phyloP scores from a whole-genome alignment of 2,113 vertebrate species.

The Cnemophilus loriae region DNA sequence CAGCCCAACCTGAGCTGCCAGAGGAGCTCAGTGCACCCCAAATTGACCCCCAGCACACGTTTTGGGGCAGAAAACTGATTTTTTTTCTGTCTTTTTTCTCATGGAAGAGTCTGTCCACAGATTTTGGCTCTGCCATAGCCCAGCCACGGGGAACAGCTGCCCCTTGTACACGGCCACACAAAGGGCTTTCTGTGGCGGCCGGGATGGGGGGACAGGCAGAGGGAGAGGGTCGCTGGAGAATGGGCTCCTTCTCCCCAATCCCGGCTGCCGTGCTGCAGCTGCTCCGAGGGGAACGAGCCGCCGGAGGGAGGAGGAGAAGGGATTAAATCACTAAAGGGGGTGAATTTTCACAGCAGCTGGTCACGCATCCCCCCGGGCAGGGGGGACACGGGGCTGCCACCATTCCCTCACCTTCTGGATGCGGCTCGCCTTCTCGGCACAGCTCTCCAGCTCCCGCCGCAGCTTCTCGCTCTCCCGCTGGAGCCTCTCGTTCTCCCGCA shows the following conservation, averaged over 20 bases:
- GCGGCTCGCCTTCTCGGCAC: slow-evolving; percentile 77
- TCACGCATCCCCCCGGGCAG: background rate
- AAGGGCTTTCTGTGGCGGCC: slow-evolving; percentile 72
- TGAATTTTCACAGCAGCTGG: slow-evolving; percentile 46
- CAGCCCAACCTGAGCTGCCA: background rate
- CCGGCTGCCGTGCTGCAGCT: slow-evolving; percentile 46
- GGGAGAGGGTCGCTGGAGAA: slow-evolving; percentile 50
- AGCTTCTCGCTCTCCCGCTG: slow-evolving; percentile 76
- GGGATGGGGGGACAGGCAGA: background rate
- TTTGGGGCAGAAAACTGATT: fast-evolving
- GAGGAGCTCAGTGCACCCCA: background rate
- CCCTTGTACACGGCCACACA: slow-evolving; percentile 28
- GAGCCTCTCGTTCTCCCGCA: slow-evolving; percentile 86
- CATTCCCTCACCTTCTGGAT: slow-evolving; percentile 85
- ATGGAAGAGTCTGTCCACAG: background rate
- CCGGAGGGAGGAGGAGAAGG: background rate
- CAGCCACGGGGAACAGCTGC: background rate
- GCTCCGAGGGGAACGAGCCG: background rate
- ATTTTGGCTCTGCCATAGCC: background rate
- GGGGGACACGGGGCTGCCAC: fast-evolving
- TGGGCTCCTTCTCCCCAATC: slow-evolving; percentile 55
- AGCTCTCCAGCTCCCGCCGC: slow-evolving; percentile 81
- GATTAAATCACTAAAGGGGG: background rate
- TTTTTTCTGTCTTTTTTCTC: background rate
- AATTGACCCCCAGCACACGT: fast-evolving